Evolutionary conservation across 2,888 invertebrate genomes (phyloP), one percentile per base, ranked within the genome.

Genomic region (Spialia ferax): DNA sequence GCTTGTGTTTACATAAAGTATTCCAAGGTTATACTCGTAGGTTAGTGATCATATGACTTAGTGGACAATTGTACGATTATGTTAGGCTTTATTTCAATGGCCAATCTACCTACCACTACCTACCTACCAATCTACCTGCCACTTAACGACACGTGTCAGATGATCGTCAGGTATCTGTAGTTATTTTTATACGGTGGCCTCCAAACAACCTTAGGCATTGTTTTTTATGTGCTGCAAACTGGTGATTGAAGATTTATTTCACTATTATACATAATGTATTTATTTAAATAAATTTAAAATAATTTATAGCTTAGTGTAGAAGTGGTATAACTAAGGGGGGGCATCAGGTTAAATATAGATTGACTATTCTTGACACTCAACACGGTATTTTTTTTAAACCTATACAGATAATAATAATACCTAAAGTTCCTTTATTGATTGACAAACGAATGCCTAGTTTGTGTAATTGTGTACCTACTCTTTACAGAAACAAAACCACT

Each of bases 21-120:
- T 42, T 35, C n/a, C 60, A 60, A 45, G 60, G 60, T 60, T 45
- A n/a, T n/a, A n/a, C n/a, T n/a, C n/a, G 22, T 38, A 45, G 59
- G 42, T 55, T 59, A 38, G 32, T 38, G 29, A 60, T 60, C 45
- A 60, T 60, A 20, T 56, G 56, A 35, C 35, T 23, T 52, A 55
- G 23, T 26, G 56, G 56, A 57, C 42, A 57, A 57, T 42, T 38
- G 10, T 23, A 20, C 13, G 42, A 42, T 57, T 42, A 35, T 23
- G 20, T 42, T 57, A 29, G 55, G 55, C 29, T 18, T 26, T 29
- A 23, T 52, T 52, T 52, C 52, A 52, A 52, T 23, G 52, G 52
- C 52, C 3, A 23, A 22, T 23, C 13, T 52, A 52, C 48, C 48
- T 42, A 42, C 15, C 23, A 32, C 26, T 52, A 52, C 48, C 48